phyloP scores from a whole-genome alignment of 2,888 invertebrate genomes.

The Leptinotarsa tumamoca region DNA sequence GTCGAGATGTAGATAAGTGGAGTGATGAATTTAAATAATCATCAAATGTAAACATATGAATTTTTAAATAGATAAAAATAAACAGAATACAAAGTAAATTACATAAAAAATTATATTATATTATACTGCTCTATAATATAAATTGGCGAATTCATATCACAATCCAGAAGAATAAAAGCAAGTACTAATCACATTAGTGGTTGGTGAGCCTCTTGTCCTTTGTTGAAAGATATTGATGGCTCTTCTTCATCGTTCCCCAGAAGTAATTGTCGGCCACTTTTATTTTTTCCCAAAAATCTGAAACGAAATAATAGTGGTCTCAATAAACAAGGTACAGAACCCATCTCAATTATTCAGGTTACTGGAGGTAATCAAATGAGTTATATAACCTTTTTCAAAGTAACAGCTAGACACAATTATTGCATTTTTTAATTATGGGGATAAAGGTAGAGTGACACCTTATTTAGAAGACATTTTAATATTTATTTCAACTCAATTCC shows the following conservation, averaged over 20 bases:
- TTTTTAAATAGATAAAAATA: neutral
- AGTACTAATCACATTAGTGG: constrained; percentile 29
- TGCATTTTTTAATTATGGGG: no score
- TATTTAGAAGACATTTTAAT: no score
- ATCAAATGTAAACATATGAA: neutral
- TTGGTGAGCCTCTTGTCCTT: constrained; percentile 38
- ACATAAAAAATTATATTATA: neutral
- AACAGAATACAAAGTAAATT: neutral
- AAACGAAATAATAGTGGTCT: constrained; percentile 28
- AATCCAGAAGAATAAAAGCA: constrained; percentile 1
- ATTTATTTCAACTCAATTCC: no score
- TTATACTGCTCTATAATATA: neutral
- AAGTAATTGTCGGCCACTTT: constrained; percentile 64
- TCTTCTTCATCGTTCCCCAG: constrained; percentile 64
- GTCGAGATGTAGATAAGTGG: neutral
- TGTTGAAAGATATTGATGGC: constrained; percentile 62
- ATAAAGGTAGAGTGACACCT: no score
- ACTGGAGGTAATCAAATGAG: no score
- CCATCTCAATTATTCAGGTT: no score
- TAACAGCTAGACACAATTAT: no score
- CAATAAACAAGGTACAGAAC: neutral
- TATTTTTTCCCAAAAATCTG: constrained; percentile 66
- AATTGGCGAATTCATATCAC: neutral
- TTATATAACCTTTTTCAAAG: no score
- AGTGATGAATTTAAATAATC: neutral